Evolutionary conservation across 2,888 invertebrate species (phyloP), one percentile per base, ranked within the genome.

Genomic region (Nymphalis c-album): DNA sequence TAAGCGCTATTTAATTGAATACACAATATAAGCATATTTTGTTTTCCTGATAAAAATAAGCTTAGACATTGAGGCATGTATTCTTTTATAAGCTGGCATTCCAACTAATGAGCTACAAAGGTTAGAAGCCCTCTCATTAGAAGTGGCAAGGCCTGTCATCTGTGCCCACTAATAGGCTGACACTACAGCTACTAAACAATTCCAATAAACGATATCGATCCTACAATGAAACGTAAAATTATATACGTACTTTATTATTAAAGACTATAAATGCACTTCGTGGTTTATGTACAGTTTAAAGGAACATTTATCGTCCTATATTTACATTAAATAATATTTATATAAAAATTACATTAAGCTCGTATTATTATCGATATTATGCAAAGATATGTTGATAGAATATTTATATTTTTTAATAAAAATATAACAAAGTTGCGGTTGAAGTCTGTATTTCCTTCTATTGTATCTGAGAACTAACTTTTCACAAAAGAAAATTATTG

Each of bases 401-500:
- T 13, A 40, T 40, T 40, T 40, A 40, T 13, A 40, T 40, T 22
- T 22, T 40, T 4, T 3, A 13, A 13, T 13, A 40, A 40, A 31
- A 40, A 40, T 40, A 40, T 40, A 40, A 40, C 40, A 40, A 40
- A 13, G 40, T 40, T 40, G 40, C 50, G 18, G 8, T 50, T 7
- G 8, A 50, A 50, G 2, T 50, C 4, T 7, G 10, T 8, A 8
- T 20, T 20, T 50, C 20, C 20, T 40, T 13, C 10, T 50, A 50
- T 18, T 20, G 50, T 50, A 8, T 18, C 18, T 50, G 10, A 26
- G 26, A 51, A 22, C 22, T 51, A 16, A 35, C 71, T 71, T 70
- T 83, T 75, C 84, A 83, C 84, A 83, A 84, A 82, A 77, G 69
- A 85, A 80, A 83, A 16, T 80, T 82, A 84, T 78, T 75, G 73